Base-by-base conservation (phyloP, 2,888 invertebrate species). In the Microchrysa polita region DNA sequence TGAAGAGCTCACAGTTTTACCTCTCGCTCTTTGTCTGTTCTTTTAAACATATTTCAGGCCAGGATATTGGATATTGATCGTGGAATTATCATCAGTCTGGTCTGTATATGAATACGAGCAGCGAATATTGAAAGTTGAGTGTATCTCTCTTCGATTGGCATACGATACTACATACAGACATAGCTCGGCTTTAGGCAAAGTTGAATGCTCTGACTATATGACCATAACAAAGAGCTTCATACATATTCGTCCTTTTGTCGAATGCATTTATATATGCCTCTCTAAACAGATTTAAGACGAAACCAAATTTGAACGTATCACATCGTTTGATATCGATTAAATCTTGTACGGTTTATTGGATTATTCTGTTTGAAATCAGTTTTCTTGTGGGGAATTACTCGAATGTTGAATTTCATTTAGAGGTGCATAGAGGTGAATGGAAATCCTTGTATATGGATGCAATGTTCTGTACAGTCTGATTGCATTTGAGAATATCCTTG, bases 281-380 rank as follows among this genome's bases (percentile, higher is more conserved):
- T 42, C 20, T 48, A 44, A 65, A 14, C 22, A 14, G 65, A 65
- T 65, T 65, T 44, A 44, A 65, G 65, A 65, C 65, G 34, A 65
- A 48, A 22, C 65, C 65, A 65, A 69, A 69, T 40, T 55, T 34
- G 20, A 55, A 55, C 40, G 55, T 40, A 57, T 69, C 20, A 40
- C 40, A 55, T 69, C 40, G 55, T 55, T 34, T 16, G 40, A 40
- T 55, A 69, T 69, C 42, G 42, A 55, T 34, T 42, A 55, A 69
- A 57, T 55, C 34, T 69, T 40, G 69, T 55, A 69, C 57, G 69
- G 16, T 4, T 69, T 69, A 69, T 69, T 55, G 20, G 55, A 69
- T 69, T 69, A 55, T 69, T 69, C 69, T 69, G 69, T 69, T 69
- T 69, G 69, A 69, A 69, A 69, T 69, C 55, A 69, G 55, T 55